Base-by-base conservation (phyloP, 2,797 vertebrate genomes). In the Crenuchus spilurus region DNA sequence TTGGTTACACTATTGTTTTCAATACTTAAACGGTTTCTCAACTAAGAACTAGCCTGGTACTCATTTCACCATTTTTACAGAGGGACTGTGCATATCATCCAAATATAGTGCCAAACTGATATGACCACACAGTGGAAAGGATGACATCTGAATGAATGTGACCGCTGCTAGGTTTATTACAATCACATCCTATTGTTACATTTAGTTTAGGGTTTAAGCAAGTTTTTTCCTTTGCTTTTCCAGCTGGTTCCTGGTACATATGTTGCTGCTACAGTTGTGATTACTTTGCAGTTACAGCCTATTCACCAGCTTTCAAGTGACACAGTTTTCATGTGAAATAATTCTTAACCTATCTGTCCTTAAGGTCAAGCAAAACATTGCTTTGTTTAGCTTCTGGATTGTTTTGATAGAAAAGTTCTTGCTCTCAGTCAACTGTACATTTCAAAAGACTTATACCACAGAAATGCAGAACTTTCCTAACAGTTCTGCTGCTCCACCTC, bases 381-480 rank as follows among this genome's bases (percentile, higher is more conserved):
- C 75, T 63, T 46, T 26, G 48, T 76, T 72, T 60, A 35, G 22
- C 42, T 31, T 70, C 58, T 31, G 57, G 30, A 57, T 24, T 1
- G 4, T 46, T 58, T 62, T 49, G 2, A 31, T n/a, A 60, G 26
- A 39, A 82, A 77, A 84, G 72, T 3, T 30, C 51, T 54, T 28
- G 30, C 26, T 54, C 26, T 54, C 20, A 18, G 13, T 10, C 3
- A 24, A 13, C 22, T 51, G 10, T 24, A 28, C 6, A n/a, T 55
- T n/a, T 57, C 69, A 58, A 69, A 74, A 75, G 51, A 69, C 18
- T 52, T 73, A 83, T 79, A 75, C 70, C 77, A 61, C 78, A 85
- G 90, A 84, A 85, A 94, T 94, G 93, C 93, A 94, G 87, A 93
- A 93, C 84, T 94, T 93, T 84, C 88, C 90, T 24, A 93, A 94